phyloP scores from a whole-genome alignment of 2,888 invertebrate genomes.

The Xestia xanthographa region DNA sequence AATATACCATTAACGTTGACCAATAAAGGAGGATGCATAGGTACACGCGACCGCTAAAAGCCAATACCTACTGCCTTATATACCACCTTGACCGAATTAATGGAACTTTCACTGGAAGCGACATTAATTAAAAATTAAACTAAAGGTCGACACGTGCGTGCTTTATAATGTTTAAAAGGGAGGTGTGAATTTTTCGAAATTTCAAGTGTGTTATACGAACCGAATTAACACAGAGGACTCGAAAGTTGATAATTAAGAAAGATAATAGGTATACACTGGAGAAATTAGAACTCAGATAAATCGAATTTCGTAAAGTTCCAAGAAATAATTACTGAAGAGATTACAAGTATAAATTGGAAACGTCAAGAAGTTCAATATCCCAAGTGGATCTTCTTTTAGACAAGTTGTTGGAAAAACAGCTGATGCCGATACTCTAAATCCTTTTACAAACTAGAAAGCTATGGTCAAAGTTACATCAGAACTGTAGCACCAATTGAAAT shows the following conservation, averaged over 20 bases:
- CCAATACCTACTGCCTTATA: neutral
- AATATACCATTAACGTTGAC: constrained; percentile 20
- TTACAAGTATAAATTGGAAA: constrained; percentile 9
- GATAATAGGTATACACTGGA: neutral
- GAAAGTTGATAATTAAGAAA: constrained; percentile 23
- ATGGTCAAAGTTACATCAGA: constrained; percentile 36
- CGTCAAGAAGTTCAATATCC: neutral
- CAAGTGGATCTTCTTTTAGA: neutral
- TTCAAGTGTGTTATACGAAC: neutral
- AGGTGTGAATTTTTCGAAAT: constrained; percentile 42
- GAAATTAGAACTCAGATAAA: neutral
- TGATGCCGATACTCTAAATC: neutral
- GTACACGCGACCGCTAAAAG: constrained; percentile 32
- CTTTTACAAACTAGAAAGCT: constrained; percentile 31
- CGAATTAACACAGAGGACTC: neutral
- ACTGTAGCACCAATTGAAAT: constrained; percentile 49
- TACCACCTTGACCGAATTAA: constrained; percentile 61
- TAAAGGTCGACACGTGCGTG: constrained; percentile 58
- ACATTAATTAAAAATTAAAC: constrained; percentile 59
- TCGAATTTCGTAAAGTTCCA: neutral
- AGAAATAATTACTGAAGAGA: neutral
- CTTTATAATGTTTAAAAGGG: constrained; percentile 40
- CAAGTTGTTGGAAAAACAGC: constrained; percentile 8
- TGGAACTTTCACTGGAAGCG: constrained; percentile 38
- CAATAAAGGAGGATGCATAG: constrained; percentile 23